Evolutionary conservation across 1,140 invertebrate species (phyloP).

Genomic region (Mizuhopecten yessoensis): DNA sequence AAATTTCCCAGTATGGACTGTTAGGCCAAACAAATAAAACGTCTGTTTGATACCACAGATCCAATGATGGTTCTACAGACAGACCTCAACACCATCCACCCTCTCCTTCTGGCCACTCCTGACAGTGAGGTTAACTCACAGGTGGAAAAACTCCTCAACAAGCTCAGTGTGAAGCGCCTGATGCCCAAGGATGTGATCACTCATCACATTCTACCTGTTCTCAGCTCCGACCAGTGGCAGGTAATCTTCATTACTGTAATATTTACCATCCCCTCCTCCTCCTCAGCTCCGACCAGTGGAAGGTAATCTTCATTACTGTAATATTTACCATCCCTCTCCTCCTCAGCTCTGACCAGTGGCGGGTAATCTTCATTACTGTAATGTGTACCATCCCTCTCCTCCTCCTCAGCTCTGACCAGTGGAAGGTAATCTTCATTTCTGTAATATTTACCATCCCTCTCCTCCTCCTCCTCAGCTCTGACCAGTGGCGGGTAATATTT

Average conservation of each 20-base stretch:
- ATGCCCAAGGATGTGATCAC: constrained; percentile 78
- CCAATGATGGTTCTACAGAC: constrained; percentile 69
- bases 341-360: constrained; percentile 73
- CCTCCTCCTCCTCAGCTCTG: constrained; percentile 66
- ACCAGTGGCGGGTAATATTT: constrained; percentile 73
- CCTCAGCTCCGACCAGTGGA: constrained; percentile 73
- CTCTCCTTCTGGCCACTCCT: constrained; percentile 65
- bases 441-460: neutral
- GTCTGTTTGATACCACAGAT: constrained; percentile 71
- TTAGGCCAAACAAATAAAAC: too few relatives aligned
- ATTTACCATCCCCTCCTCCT: neutral
- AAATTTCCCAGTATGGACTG: too few relatives aligned
- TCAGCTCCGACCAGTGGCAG: constrained; percentile 75
- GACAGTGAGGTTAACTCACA: constrained; percentile 80
- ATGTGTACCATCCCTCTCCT: neutral
- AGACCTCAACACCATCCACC: constrained; percentile 78
- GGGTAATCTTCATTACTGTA: constrained; percentile 63
- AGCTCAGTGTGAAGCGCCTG: constrained; percentile 75
- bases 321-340: constrained; percentile 21
- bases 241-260: constrained; percentile 57
- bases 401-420: constrained; percentile 72
- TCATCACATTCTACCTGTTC: constrained; percentile 79
- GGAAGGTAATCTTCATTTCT: constrained; percentile 69
- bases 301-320: constrained; percentile 64
- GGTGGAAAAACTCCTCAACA: constrained; percentile 76